A percentile compares a stretch with the other conserved stretches of the same genome.
Conservation (phyloP, 30 jellyfish, hydroid and myxozoan genomes). For the Aurelia sp. region DNA sequence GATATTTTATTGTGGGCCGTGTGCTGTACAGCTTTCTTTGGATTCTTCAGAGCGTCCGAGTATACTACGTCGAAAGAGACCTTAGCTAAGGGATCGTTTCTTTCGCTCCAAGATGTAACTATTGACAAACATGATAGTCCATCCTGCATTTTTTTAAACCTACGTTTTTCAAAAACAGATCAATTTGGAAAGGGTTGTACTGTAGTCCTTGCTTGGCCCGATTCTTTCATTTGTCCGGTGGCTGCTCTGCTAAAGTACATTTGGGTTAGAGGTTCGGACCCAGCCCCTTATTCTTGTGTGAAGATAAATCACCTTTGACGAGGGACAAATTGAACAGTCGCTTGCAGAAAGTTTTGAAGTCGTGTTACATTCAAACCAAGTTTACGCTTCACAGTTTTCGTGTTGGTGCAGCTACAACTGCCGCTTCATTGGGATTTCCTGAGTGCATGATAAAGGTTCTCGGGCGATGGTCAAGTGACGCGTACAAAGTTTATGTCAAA, state of each 20-base stretch:
- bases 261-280: background rate
- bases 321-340: background rate
- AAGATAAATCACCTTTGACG: background rate
- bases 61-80: background rate
- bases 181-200: constrained; percentile 9
- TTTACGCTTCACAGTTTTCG: background rate
- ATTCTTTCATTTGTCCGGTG: background rate
- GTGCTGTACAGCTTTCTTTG: constrained; percentile 23
- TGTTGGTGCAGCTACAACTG: constrained; percentile 23
- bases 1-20: constrained; percentile 1
- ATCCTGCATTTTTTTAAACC: background rate
- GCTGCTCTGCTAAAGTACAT: background rate
- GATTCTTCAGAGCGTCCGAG: constrained; percentile 16
- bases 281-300: constrained; percentile 1
- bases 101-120: background rate
- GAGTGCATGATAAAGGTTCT: background rate
- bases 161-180: background rate
- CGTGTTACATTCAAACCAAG: background rate
- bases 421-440: constrained; percentile 2
- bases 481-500: background rate
- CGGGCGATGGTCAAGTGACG: background rate
- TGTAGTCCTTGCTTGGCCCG: background rate
- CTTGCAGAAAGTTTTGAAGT: background rate
- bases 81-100: background rate
- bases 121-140: background rate